Evolutionary conservation across 2,797 vertebrate species (phyloP).

Genomic region (Australoheros facetus): DNA sequence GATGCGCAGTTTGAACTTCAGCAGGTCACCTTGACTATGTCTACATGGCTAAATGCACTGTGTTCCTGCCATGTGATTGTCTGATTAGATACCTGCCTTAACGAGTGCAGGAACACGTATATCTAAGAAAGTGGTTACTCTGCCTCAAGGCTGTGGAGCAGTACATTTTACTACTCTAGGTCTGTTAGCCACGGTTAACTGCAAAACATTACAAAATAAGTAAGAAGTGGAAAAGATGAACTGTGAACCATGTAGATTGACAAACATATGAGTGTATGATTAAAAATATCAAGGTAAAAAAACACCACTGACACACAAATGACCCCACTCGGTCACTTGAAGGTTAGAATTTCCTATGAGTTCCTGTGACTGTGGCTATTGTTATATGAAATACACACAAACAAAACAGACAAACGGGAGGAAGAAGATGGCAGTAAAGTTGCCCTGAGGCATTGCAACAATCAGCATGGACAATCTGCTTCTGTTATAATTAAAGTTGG

Average conservation of each 20-base stretch:
- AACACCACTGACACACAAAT: background rate
- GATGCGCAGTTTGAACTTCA: background rate
- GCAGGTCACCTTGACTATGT: background rate
- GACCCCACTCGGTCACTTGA: background rate
- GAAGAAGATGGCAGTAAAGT: background rate
- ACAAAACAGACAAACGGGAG: background rate
- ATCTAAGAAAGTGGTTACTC: background rate
- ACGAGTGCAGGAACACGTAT: background rate
- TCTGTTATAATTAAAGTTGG: background rate
- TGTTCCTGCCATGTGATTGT: background rate
- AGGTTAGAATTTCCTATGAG: background rate
- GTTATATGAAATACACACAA: background rate
- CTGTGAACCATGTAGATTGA: background rate
- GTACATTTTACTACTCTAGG: background rate
- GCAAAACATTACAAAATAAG: background rate
- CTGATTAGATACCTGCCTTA: background rate
- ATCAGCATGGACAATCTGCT: background rate
- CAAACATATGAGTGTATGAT: rapidly evolving
- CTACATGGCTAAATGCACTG: background rate
- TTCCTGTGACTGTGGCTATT: background rate
- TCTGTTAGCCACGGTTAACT: background rate
- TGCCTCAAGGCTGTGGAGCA: rapidly evolving
- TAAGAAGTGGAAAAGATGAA: background rate
- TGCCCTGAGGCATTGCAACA: background rate
- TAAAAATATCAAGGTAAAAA: background rate